Evolutionary conservation across 2,797 vertebrate species (phyloP), one percentile per base, ranked within the genome.

Genomic region (Sciaenops ocellatus): DNA sequence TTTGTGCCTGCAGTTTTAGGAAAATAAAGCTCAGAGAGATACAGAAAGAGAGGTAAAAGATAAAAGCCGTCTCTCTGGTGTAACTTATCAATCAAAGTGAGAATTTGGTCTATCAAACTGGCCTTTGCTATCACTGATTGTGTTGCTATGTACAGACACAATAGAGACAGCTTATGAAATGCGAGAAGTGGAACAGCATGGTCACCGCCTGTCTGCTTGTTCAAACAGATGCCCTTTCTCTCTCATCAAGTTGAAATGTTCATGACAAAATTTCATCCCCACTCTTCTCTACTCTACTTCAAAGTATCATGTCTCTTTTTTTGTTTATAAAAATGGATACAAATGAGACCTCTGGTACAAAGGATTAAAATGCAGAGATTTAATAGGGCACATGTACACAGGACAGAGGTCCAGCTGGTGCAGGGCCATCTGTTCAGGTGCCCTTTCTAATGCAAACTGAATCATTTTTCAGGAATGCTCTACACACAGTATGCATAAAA

Each of bases 11-110:
- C 28, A 56, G 22, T 59, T 78, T 46, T 10, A 46, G 26, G 2
- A 46, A 72, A 64, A 61, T 47, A 52, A 38, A 50, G 10, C 46
- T 38, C 2, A 54, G 60, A 56, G 20, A 38, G 46, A 67, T 52
- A 41, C 13, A 77, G 63, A 80, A 57, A 13, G 3, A 16, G 62
- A 67, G 66, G 41, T 28, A 61, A 61, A 79, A 52, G 64, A 85
- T 51, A 48, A 79, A 76, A 74, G 51, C 46, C 30, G 30, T 26
- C 16, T 34, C 12, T 67, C 41, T 65, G n/a, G 38, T 80, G 44
- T 78, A 87, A 85, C 84, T 82, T 85, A 83, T 88, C 85, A 84
- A 85, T 89, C 74, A 79, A 24, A 50, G 55, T 82, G 86, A 85
- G 75, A 87, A 44, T 90, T 83, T 82, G 46, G 68, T 82, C 69